Evolutionary conservation across 2,113 vertebrate species (phyloP).

Genomic region (Origma solitaria): DNA sequence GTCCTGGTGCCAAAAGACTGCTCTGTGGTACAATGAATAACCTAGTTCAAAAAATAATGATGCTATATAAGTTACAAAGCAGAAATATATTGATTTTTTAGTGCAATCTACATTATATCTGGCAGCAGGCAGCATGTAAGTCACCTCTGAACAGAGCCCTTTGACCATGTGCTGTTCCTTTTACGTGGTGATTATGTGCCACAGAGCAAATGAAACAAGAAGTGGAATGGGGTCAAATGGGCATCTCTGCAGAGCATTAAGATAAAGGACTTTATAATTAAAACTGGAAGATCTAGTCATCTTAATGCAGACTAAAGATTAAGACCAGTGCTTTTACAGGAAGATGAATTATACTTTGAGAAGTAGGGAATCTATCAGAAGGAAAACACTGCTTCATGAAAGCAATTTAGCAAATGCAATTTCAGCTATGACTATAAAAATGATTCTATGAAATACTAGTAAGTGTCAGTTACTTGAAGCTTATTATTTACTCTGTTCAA

Average conservation of each 20-base stretch:
- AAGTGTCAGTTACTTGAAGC: conserved; percentile 16
- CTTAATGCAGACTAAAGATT: conserved; percentile 2
- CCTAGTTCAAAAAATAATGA: conserved; percentile 2
- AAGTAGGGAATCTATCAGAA: conserved; percentile 28
- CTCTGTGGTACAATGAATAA: not conserved
- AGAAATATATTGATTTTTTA: conserved; percentile 13
- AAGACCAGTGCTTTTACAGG: conserved; percentile 4
- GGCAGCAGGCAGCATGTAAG: not conserved
- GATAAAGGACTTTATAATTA: conserved; percentile 10
- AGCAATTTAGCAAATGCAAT: conserved; percentile 21
- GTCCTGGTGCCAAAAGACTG: not conserved
- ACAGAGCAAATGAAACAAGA: not conserved
- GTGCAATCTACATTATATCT: not conserved
- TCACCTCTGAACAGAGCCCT: not conserved
- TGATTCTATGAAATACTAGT: not conserved
- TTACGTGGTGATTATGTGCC: not conserved
- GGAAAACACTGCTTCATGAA: not conserved
- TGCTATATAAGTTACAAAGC: not conserved
- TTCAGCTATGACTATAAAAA: conserved; percentile 14
- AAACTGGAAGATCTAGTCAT: conserved; percentile 34
- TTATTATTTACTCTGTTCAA: conserved; percentile 5
- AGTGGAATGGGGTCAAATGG: conserved; percentile 6
- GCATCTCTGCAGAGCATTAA: not conserved
- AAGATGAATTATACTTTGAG: conserved; percentile 2
- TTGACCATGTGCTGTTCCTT: not conserved